phyloP scores from a whole-genome alignment of 2,888 invertebrate genomes.

The Philonicus albiceps region DNA sequence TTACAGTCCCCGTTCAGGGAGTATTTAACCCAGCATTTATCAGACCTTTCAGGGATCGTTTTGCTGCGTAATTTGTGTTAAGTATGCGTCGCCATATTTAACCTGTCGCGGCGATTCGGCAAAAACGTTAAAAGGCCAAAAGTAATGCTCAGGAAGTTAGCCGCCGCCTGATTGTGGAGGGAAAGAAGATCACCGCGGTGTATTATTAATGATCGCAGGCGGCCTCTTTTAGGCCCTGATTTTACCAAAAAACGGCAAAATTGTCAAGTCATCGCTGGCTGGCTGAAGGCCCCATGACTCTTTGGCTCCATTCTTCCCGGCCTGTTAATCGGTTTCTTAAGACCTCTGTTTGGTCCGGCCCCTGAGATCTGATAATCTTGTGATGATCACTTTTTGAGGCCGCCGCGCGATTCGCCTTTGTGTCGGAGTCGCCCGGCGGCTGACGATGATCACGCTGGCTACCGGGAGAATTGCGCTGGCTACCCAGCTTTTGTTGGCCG shows the following conservation, averaged over 20 bases:
- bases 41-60: slow-evolving; percentile 45
- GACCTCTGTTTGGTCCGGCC: slow-evolving; percentile 1
- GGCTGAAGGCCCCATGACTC: neutral
- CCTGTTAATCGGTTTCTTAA: slow-evolving; percentile 33
- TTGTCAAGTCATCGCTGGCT: slow-evolving; percentile 31
- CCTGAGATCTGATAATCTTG: slow-evolving; percentile 32
- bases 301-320: slow-evolving; percentile 35
- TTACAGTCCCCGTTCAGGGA: neutral
- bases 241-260: slow-evolving; percentile 43
- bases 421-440: neutral
- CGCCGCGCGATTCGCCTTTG: slow-evolving; percentile 34
- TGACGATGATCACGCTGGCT: slow-evolving; percentile 44
- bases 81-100: slow-evolving; percentile 47
- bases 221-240: slow-evolving; percentile 37
- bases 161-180: neutral
- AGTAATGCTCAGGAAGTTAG: neutral
- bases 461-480: slow-evolving; percentile 34
- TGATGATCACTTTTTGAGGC: slow-evolving; percentile 35
- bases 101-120: neutral
- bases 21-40: slow-evolving; percentile 38
- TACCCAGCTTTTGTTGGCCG: slow-evolving; percentile 39
- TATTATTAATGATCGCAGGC: slow-evolving; percentile 47
- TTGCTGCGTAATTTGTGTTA: slow-evolving; percentile 50
- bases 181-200: slow-evolving; percentile 37
- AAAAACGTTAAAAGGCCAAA: slow-evolving; percentile 9